Base-by-base conservation (phyloP, 2,797 vertebrate species). In the Pelochelys cantorii region DNA sequence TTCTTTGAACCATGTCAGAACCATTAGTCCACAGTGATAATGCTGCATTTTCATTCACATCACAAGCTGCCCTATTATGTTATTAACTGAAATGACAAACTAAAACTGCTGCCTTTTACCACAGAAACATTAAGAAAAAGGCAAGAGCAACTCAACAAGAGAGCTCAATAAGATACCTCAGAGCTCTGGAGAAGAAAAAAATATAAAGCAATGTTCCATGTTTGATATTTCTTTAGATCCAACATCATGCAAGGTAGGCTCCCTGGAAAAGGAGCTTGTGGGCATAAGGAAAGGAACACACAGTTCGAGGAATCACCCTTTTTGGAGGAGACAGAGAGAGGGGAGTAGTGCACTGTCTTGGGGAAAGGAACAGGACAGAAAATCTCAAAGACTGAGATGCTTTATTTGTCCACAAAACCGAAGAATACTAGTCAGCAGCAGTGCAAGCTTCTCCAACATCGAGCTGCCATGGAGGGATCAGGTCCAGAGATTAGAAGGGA, bases 1-100 rank as follows among this genome's bases (percentile, higher is more conserved):
- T 87, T 68, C 81, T 88, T 59, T 84, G 62, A 86, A 57, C 52
- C 83, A 77, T 68, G 54, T 68, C 89, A 89, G 13, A 93, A 57
- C 9, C 23, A 90, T 78, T 80, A 79, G 34, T 34, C 57, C 60
- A 68, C 80, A 57, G 56, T 56, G 54, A 11, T 20, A 31, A 27
- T 1, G 85, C 78, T n/a, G 31, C 34, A 65, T 80, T 78, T 68
- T 89, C 91, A 59, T 13, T 14, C 22, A 23, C 11, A 31, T 81
- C 59, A 88, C 37, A 57, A 1, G 81, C 20, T 82, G 11, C 25
- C 81, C 59, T 81, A n/a, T 79, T 86, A 85, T 86, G 42, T 90
- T 57, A 90, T 23, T 11, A 62, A 89, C 1, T 89, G 81, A 84
- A 60, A 88, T 1, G 10, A 89, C 34, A 81, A 83, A 77, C 56